Conservation (phyloP, 2,113 vertebrate genomes). For the Ahaetulla prasina region DNA sequence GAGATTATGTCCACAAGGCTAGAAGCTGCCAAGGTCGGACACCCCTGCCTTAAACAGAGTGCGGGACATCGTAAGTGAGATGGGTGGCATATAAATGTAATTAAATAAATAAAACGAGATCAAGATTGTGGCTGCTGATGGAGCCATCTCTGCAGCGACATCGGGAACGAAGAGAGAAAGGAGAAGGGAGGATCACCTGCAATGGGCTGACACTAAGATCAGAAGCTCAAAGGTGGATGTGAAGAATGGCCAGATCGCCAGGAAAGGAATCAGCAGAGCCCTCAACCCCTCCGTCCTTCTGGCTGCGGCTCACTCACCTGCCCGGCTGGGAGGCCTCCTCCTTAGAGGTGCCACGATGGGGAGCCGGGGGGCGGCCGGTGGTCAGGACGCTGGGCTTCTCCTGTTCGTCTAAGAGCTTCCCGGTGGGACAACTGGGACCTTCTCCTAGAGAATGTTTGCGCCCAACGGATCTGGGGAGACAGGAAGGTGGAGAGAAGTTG, state of each 20-base stretch:
- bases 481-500: neutral
- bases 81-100: neutral
- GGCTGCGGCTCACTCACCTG: constrained; percentile 64
- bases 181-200: neutral
- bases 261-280: neutral
- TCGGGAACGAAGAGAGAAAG: neutral
- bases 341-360: constrained; percentile 56
- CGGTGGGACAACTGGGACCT: constrained; percentile 38
- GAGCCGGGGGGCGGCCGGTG: constrained; percentile 61
- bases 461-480: constrained; percentile 66
- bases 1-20: neutral
- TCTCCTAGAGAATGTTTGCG: constrained; percentile 71
- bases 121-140: neutral
- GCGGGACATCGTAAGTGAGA: neutral
- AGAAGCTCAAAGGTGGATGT: neutral
- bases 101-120: neutral
- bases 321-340: constrained; percentile 73
- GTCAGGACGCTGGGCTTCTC: constrained; percentile 64
- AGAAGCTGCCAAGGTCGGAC: neutral
- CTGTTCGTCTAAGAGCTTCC: constrained; percentile 80
- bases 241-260: too few species aligned
- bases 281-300: neutral
- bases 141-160: too few species aligned
- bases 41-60: neutral
- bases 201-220: neutral